phyloP scores from a whole-genome alignment of 2,888 invertebrate genomes.

The Chrysodeixis includens region DNA sequence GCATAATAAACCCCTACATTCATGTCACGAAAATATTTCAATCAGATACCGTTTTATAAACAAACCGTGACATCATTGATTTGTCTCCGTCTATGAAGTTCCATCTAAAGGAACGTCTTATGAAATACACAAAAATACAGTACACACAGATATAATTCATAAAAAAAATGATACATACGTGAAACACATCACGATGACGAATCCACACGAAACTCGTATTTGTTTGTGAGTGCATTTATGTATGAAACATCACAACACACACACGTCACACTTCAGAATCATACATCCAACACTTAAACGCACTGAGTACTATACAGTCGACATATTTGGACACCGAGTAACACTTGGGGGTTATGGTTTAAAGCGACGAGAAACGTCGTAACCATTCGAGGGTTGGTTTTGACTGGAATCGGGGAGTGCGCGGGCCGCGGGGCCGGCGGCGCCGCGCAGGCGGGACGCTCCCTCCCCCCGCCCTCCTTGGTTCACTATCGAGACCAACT shows the following conservation, averaged over 20 bases:
- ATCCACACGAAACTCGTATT: slow-evolving; percentile 54
- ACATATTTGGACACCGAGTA: slow-evolving; percentile 49
- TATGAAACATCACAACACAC: slow-evolving; percentile 54
- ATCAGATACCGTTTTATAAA: background rate
- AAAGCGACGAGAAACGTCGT: slow-evolving; percentile 60
- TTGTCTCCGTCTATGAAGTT: background rate
- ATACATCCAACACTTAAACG: slow-evolving; percentile 48
- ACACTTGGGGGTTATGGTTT: slow-evolving; percentile 51
- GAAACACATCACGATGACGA: slow-evolving; percentile 53
- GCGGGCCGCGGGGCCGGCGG: slow-evolving; percentile 58
- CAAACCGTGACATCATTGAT: background rate
- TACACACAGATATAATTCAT: slow-evolving; percentile 14
- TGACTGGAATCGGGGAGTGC: slow-evolving; percentile 67
- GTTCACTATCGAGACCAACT: slow-evolving; percentile 66
- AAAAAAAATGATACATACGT: slow-evolving; percentile 56
- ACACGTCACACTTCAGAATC: slow-evolving; percentile 47
- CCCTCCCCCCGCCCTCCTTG: slow-evolving; percentile 35
- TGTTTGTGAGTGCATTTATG: slow-evolving; percentile 58
- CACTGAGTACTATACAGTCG: slow-evolving; percentile 47
- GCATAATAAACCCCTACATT: background rate
- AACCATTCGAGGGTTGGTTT: slow-evolving; percentile 60
- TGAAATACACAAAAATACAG: background rate
- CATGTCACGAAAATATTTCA: background rate
- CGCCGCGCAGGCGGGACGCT: slow-evolving; percentile 73
- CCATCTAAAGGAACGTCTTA: background rate